phyloP scores from a whole-genome alignment of 2,888 invertebrate species.

The Rhyacophila evoluta region DNA sequence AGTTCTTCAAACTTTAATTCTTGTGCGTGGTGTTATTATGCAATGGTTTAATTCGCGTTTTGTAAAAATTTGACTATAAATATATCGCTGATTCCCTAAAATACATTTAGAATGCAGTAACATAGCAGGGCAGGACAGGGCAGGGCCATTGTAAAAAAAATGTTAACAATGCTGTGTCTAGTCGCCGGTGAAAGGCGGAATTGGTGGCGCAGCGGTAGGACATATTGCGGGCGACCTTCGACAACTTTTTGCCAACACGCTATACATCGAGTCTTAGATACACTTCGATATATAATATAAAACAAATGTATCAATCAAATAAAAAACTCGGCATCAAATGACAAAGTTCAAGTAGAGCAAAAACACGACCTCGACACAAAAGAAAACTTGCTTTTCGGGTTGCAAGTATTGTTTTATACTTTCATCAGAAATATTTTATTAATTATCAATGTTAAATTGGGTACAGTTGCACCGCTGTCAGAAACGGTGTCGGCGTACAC shows the following conservation, averaged over 20 bases:
- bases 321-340: background rate
- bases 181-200: constrained; percentile 3
- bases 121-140: background rate
- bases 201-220: background rate
- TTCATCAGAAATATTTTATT: too few species aligned
- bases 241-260: background rate
- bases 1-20: too few species aligned
- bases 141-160: constrained; percentile 10
- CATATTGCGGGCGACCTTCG: background rate
- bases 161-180: background rate
- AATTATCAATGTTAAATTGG: too few species aligned
- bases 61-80: background rate
- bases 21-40: too few species aligned
- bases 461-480: too few species aligned
- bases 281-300: background rate
- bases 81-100: background rate
- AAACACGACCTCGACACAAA: too few species aligned
- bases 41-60: too few species aligned
- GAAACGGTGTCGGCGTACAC: too few species aligned
- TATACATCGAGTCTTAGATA: background rate
- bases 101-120: background rate
- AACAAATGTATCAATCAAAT: background rate
- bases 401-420: too few species aligned
- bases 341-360: background rate
- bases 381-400: too few species aligned